Percentiles rank a stretch among this genome's conserved stretches.
phyloP scores from a whole-genome alignment of 1,140 invertebrate species.

The Drusus annulatus region DNA sequence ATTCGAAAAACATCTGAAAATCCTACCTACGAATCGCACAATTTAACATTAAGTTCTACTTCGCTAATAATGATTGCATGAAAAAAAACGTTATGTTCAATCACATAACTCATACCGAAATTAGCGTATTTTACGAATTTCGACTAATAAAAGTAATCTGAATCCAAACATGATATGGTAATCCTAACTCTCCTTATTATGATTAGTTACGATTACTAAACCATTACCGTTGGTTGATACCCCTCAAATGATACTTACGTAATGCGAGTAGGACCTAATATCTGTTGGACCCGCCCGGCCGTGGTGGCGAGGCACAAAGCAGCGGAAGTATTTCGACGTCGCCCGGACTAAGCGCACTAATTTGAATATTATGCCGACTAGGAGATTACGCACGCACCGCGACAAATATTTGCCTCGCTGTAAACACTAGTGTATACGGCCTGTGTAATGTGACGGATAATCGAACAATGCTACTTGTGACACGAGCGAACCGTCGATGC shows the following conservation, averaged over 20 bases:
- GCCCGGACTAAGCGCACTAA: slow-evolving; percentile 46
- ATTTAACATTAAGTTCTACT: too few species aligned
- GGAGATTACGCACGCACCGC: slow-evolving; percentile 54
- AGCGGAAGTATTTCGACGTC: slow-evolving; percentile 30
- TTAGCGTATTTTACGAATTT: too few species aligned
- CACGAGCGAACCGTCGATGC: background rate
- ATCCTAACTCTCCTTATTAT: too few species aligned
- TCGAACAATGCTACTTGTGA: slow-evolving; percentile 16
- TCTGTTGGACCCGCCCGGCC: background rate
- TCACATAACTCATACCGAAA: too few species aligned
- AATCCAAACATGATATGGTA: too few species aligned
- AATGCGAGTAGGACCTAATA: too few species aligned
- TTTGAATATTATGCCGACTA: slow-evolving; percentile 48
- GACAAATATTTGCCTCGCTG: slow-evolving; percentile 49
- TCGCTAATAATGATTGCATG: too few species aligned
- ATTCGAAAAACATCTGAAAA: too few species aligned
- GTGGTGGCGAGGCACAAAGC: background rate
- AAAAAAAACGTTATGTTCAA: too few species aligned
- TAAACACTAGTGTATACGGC: slow-evolving; percentile 31
- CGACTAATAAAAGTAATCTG: too few species aligned
- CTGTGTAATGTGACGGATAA: slow-evolving; percentile 38
- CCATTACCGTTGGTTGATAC: background rate
- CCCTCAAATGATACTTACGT: background rate
- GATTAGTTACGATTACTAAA: too few species aligned
- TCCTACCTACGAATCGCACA: too few species aligned